A percentile compares a stretch with the other conserved stretches of the same genome.
These are phyloP conservation scores for Acromyrmex heyeri DNA, from an alignment of 1,140 invertebrate genomes.

Conservation along the genomic window DNA sequence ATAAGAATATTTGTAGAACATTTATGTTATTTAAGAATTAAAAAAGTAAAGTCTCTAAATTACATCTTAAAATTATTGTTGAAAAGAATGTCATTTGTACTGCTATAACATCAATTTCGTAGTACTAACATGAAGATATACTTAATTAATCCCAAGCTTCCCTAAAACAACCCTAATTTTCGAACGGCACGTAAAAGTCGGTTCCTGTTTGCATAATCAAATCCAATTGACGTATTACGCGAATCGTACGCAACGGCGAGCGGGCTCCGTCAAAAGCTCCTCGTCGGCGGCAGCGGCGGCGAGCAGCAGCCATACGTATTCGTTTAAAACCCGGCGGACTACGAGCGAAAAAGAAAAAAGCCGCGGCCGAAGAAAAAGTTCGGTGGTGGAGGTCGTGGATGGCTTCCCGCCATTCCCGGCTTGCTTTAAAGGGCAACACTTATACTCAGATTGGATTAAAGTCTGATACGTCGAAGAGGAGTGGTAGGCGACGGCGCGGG, in stretches of 20 bases:
- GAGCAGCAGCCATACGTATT: constrained; percentile 40
- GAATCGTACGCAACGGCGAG: constrained; percentile 16
- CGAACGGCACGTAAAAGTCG: constrained; percentile 5
- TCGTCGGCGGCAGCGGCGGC: background rate
- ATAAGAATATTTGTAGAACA: too few relatives aligned
- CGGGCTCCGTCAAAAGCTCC: background rate
- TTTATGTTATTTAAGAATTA: too few relatives aligned
- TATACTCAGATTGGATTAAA: constrained; percentile 83
- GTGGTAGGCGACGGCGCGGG: constrained; percentile 65
- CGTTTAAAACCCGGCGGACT: constrained; percentile 57
- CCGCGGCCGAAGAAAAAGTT: constrained; percentile 45
- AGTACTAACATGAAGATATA: background rate
- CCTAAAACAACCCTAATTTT: background rate
- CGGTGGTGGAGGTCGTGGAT: constrained; percentile 52
- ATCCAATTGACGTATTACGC: constrained; percentile 53
- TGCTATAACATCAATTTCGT: background rate
- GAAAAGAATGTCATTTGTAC: background rate
- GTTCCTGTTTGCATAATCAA: constrained; percentile 33
- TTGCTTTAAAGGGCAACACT: constrained; percentile 79
- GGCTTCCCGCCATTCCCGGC: constrained; percentile 66
- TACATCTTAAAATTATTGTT: background rate
- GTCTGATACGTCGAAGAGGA: constrained; percentile 74
- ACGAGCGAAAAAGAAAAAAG: constrained; percentile 49
- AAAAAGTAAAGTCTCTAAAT: background rate
- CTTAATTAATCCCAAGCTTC: background rate